These are phyloP conservation scores for Typhlomys cinereus DNA, from an alignment of 2,113 vertebrate species.

Conservation along the genomic window DNA sequence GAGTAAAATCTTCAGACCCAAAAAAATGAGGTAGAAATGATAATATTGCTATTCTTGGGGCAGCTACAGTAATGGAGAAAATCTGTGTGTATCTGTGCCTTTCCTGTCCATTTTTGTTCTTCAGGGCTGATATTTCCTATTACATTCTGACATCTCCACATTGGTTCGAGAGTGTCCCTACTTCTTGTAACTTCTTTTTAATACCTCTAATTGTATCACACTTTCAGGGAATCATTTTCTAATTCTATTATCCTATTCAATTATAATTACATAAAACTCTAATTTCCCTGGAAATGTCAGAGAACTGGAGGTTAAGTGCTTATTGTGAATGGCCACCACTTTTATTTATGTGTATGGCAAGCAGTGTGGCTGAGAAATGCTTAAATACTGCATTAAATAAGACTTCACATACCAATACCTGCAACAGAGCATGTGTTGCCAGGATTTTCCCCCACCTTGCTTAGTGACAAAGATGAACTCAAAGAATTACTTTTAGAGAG, in stretches of 20 bases:
- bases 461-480: background rate
- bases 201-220: background rate
- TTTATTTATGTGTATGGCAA: background rate
- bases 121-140: background rate
- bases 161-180: background rate
- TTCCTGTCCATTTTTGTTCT: background rate
- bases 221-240: background rate
- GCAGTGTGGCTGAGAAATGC: background rate
- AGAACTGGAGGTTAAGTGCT: background rate
- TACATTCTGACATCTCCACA: background rate
- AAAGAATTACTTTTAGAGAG: background rate
- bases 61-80: background rate
- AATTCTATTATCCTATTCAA: background rate
- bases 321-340: background rate
- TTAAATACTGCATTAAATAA: background rate
- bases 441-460: background rate
- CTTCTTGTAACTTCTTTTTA: background rate
- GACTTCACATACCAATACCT: too few species aligned
- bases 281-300: background rate
- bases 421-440: background rate
- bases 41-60: too few species aligned
- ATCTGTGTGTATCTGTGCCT: rapidly evolving
- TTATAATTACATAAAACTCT: background rate
- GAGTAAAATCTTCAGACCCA: background rate
- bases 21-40: background rate